Evolutionary conservation across 92 coral and sea anemone genomes (phyloP), one percentile per base, ranked within the genome.

Genomic region (Epizoanthus rinbou): DNA sequence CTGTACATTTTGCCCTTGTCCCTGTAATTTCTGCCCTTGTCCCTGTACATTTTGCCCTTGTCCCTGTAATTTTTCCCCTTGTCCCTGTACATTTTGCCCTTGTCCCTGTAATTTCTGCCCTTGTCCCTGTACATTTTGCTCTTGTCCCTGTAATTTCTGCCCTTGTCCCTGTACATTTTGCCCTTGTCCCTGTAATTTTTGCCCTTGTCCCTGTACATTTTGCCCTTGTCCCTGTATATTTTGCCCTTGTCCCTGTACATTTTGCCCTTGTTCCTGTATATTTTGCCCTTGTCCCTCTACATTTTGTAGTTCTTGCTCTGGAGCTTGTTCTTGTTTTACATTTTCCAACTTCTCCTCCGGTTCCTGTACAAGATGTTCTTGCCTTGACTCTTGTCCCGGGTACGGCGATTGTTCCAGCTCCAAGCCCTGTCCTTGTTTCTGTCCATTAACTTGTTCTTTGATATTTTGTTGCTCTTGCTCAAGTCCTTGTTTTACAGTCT

Each of bases 161-260:
- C 43, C 67, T 39, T 39, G 19, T n/a, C 52, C 57, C 69, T 76
- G 69, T 5, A 65, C 33, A 4, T 21, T 65, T 65, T 65, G 70
- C 8, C 16, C 70, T 8, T 11, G 1, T 4, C 16, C 33, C n/a
- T 65, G 11, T n/a, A n/a, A 1, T 8, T 53, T 59, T 6, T 35
- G 50, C 18, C 43, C 67, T 19, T 39, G 6, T 37, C 52, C 57
- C 57, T 76, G 69, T 11, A 65, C 31, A 3, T 21, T 64, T 65
- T 65, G 70, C 8, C 33, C 70, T 24, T 11, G 1, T 4, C 16
- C 33, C n/a, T 65, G 11, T n/a, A n/a, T 4, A 18, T 53, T 59
- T 6, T 35, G 50, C 18, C 43, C 67, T 19, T 39, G 13, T 37
- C 52, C 57, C 69, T 76, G 69, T 11, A 65, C 33, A 4, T 21